Percentiles rank a stretch among this genome's conserved stretches.
These are phyloP conservation scores for Drosophila sulfurigaster DNA, from an alignment of 1,140 invertebrate species.

Conservation along the genomic window DNA sequence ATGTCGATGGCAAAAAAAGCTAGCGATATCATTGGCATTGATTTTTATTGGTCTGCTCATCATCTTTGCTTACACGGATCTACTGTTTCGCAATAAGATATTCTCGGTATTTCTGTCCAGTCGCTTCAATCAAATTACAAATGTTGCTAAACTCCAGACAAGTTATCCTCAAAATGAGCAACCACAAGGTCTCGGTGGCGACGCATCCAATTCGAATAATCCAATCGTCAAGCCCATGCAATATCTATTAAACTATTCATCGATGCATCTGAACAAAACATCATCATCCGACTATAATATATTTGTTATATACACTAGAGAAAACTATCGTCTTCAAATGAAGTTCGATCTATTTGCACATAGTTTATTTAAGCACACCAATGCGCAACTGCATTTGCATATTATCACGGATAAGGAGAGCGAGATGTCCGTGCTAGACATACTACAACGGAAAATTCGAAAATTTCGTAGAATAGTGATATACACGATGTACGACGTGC, in stretches of 20 bases:
- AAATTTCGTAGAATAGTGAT: constrained; percentile 85
- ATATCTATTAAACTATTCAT: constrained; percentile 66
- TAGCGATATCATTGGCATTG: constrained; percentile 64
- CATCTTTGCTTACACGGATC: constrained; percentile 71
- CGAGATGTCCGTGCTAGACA: constrained; percentile 87
- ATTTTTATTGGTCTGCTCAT: constrained; percentile 70
- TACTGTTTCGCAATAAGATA: constrained; percentile 69
- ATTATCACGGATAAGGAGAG: constrained; percentile 90
- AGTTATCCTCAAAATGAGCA: constrained; percentile 42
- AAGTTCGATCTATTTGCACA: constrained; percentile 87
- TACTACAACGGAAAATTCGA: constrained; percentile 85
- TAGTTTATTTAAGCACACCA: constrained; percentile 86
- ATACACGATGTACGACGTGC: constrained; percentile 87
- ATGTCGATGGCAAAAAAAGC: constrained; percentile 72
- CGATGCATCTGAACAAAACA: constrained; percentile 52
- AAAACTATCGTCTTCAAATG: constrained; percentile 86
- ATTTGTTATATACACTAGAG: constrained; percentile 79
- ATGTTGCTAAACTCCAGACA: constrained; percentile 49
- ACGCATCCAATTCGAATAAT: constrained; percentile 16
- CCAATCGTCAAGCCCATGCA: constrained; percentile 60
- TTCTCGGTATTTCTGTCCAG: constrained; percentile 67
- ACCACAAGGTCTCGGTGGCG: constrained; percentile 2
- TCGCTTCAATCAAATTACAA: constrained; percentile 48
- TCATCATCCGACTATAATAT: constrained; percentile 73
- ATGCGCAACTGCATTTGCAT: constrained; percentile 88